Evolutionary conservation across 1,140 invertebrate species (phyloP).

Genomic region (Aphidius gifuensis): DNA sequence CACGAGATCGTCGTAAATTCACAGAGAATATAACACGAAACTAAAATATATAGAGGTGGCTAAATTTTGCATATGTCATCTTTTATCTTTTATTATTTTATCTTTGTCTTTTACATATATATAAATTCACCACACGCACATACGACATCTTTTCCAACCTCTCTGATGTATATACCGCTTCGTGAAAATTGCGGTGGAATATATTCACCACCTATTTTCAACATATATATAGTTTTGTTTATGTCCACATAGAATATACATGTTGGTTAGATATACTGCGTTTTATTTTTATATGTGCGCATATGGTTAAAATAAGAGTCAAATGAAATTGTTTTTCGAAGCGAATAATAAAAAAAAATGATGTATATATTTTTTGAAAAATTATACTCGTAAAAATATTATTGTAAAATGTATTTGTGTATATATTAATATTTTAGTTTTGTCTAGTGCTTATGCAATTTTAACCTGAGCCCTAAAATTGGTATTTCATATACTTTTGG

Average conservation of each 20-base stretch:
- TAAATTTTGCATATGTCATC: constrained; percentile 25
- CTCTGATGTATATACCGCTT: not conserved
- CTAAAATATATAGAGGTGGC: constrained; percentile 22
- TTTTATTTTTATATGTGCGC: not conserved
- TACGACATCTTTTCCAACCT: constrained; percentile 3
- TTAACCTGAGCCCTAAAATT: too few species aligned
- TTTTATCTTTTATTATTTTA: constrained; percentile 6
- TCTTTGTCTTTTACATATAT: constrained; percentile 14
- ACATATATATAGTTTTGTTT: constrained; percentile 1
- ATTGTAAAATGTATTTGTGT: not conserved
- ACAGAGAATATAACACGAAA: constrained; percentile 15
- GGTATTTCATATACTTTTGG: too few species aligned
- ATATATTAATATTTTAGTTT: too few species aligned
- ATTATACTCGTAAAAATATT: not conserved
- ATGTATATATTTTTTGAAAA: not conserved
- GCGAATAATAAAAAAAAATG: not conserved
- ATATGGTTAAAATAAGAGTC: not conserved
- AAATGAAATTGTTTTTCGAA: constrained; percentile 13
- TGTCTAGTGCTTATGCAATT: too few species aligned
- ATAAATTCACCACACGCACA: not conserved
- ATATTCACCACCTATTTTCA: constrained; percentile 5
- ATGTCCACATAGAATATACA: not conserved
- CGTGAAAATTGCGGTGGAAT: constrained; percentile 11
- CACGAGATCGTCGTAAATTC: constrained; percentile 22
- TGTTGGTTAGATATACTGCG: not conserved